phyloP scores from a whole-genome alignment of 2,888 invertebrate species.

The Portevinia maculata region DNA sequence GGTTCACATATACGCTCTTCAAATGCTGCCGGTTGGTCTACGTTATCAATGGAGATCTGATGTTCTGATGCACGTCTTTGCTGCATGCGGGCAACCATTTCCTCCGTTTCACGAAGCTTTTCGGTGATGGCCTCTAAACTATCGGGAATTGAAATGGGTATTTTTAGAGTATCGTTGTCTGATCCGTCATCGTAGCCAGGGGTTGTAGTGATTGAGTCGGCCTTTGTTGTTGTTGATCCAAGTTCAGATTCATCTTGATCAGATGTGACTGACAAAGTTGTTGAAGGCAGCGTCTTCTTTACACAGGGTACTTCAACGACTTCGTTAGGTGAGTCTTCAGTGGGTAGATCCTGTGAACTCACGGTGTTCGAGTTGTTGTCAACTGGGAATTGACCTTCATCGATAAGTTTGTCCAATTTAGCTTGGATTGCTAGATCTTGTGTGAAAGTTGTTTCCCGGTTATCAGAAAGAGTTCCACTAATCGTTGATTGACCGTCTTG shows the following conservation, averaged over 20 bases:
- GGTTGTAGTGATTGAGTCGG: conserved; percentile 58
- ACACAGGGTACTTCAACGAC: conserved; percentile 74
- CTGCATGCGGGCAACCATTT: conserved; percentile 78
- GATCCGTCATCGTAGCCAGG: conserved; percentile 65
- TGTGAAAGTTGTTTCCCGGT: not conserved
- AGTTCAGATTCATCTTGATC: conserved; percentile 65
- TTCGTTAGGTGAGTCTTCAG: conserved; percentile 62
- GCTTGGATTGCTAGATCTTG: conserved; percentile 4
- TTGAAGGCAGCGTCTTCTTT: conserved; percentile 73
- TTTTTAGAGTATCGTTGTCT: conserved; percentile 73
- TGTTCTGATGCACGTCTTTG: conserved; percentile 76
- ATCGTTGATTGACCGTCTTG: not conserved
- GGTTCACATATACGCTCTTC: conserved; percentile 75
- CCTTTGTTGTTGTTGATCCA: conserved; percentile 67
- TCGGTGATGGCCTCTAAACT: conserved; percentile 76
- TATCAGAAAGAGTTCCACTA: not conserved
- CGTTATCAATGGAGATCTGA: conserved; percentile 41
- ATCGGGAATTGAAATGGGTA: conserved; percentile 75
- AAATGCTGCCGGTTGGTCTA: conserved; percentile 68
- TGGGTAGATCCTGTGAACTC: conserved; percentile 41
- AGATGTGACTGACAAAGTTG: conserved; percentile 29
- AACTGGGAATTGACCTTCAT: not conserved
- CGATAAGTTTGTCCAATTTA: conserved; percentile 52
- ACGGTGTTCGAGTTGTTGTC: not conserved
- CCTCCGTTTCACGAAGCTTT: conserved; percentile 78